Conservation (phyloP, 2,113 vertebrate species). For the Ivindomyrus marchei region DNA sequence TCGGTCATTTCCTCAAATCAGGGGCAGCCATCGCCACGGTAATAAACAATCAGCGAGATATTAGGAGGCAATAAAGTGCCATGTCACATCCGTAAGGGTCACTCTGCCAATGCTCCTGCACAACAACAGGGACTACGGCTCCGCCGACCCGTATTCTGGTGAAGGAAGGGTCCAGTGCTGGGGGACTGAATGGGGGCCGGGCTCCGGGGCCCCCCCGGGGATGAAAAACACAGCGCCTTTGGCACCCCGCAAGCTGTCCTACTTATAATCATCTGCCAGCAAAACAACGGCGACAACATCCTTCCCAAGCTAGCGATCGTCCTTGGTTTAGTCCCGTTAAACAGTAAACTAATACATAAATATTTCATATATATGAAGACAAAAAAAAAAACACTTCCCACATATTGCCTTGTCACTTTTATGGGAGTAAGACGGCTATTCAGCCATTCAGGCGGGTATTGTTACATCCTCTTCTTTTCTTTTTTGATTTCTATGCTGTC, state of each 20-base stretch:
- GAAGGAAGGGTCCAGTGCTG: conserved; percentile 15
- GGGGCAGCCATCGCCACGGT: conserved; percentile 32
- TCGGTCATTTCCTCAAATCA: conserved; percentile 40
- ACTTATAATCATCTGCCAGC: background rate
- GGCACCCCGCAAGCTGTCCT: background rate
- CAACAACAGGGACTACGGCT: background rate
- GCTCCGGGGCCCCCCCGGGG: background rate
- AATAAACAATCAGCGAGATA: conserved; percentile 44
- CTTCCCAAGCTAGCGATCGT: background rate
- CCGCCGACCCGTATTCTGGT: background rate
- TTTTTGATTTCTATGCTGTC: background rate
- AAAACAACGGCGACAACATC: background rate
- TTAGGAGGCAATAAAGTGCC: conserved; percentile 35
- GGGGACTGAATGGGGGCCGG: background rate
- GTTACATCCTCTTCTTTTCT: background rate
- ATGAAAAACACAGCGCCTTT: background rate
- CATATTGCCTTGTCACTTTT: background rate
- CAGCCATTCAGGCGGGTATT: background rate
- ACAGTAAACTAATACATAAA: background rate
- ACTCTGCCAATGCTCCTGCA: background rate
- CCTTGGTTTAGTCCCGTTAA: background rate
- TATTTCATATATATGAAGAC: background rate
- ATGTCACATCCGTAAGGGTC: conserved; percentile 6
- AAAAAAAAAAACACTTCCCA: background rate
- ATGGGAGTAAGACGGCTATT: background rate